Evolutionary conservation across 2,113 vertebrate species (phyloP).

Genomic region (Embiotoca jacksoni): DNA sequence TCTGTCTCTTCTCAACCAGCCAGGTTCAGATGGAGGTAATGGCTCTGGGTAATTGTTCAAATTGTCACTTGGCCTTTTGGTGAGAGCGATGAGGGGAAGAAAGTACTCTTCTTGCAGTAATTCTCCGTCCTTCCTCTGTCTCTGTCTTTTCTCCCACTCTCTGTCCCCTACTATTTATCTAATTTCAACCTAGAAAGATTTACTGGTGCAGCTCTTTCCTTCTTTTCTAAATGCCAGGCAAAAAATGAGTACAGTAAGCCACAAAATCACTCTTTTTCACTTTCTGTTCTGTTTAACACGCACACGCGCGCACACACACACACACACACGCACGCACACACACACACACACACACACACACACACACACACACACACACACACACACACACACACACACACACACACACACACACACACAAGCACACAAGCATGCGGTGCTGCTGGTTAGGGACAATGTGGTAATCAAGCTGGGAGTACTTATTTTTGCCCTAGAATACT

Average conservation of each 20-base stretch:
- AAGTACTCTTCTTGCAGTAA: slow-evolving; percentile 71
- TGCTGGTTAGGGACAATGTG: slow-evolving; percentile 42
- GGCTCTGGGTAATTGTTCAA: slow-evolving; percentile 83
- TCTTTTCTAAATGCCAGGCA: slow-evolving; percentile 53
- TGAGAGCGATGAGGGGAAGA: slow-evolving; percentile 76
- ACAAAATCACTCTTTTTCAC: slow-evolving; percentile 1
- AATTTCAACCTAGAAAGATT: slow-evolving; percentile 58
- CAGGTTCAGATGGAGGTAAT: slow-evolving; percentile 80
- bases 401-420: background rate
- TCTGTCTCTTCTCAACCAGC: slow-evolving; percentile 60
- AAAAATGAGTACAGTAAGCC: slow-evolving; percentile 33
- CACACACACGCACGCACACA: background rate
- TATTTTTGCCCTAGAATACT: slow-evolving; percentile 60
- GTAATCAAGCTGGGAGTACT: slow-evolving; percentile 87
- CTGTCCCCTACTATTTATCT: slow-evolving; percentile 53
- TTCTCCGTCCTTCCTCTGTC: slow-evolving; percentile 58
- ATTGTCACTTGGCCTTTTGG: slow-evolving; percentile 86
- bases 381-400: background rate
- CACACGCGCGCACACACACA: background rate
- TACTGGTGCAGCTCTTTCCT: slow-evolving; percentile 36
- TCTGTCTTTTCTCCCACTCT: slow-evolving; percentile 42
- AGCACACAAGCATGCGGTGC: background rate
- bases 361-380: background rate
- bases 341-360: background rate
- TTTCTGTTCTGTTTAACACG: slow-evolving; percentile 32